Evolutionary conservation across 1,140 invertebrate species (phyloP), one percentile per base, ranked within the genome.

Genomic region (Druon quercuslanigerum): DNA sequence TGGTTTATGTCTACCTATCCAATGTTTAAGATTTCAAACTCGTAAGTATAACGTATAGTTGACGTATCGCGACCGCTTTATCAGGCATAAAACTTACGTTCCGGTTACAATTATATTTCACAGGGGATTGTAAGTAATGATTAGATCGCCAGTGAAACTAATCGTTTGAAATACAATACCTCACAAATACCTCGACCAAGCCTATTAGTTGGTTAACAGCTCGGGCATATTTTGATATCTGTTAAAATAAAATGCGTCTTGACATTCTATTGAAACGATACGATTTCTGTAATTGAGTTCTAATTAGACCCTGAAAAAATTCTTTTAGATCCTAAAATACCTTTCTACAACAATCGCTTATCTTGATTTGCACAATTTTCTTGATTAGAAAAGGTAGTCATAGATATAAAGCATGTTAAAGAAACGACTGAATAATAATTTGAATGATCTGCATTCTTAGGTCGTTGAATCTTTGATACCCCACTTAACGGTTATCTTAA

Each of bases 401-500:
- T 40, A n/a, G 33, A 52, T n/a, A 40, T 33, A 25, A 74, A 13
- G n/a, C 25, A 20, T 12, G 25, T 54, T 73, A 6, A 14, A 13
- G 14, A 50, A 75, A 8, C 19, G 16, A 14, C 19, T 46, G 40
- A 46, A 46, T 46, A 46, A 40, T 17, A 46, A 46, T 46, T 46
- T 46, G 40, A 46, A 11, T 46, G 8, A 46, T 46, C 40, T 46
- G 40, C 40, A 46, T 46, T 46, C 40, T 46, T 46, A 46, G 40
- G 40, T 46, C 8, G 40, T 46, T 46, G 40, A 9, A 9, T 46
- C 40, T 46, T 46, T 46, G 76, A 83, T 83, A 84, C 73, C 79
- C 84, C 81, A 85, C 79, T 87, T 86, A 83, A 82, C 83, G 80
- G 86, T 66, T 83, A 84, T 85, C 82, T 77, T 73, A 74, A 81